phyloP scores from a whole-genome alignment of 1,140 invertebrate genomes.

The Euschistus heros region DNA sequence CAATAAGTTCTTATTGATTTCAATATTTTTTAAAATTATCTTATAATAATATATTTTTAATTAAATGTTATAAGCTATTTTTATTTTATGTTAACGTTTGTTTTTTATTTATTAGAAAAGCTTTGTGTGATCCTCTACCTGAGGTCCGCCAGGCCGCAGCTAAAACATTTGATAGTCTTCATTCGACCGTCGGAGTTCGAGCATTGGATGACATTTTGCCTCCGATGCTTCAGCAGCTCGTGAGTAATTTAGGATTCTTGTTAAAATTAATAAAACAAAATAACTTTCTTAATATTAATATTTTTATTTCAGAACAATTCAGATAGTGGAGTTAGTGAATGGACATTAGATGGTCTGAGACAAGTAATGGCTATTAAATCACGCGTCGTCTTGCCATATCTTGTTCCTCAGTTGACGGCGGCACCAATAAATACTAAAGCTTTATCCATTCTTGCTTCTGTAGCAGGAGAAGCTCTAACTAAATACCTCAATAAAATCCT shows the following conservation, averaged over 20 bases:
- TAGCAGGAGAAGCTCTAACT: slow-evolving; percentile 85
- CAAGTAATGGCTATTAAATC: slow-evolving; percentile 97
- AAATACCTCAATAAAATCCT: slow-evolving; percentile 84
- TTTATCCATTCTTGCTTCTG: slow-evolving; percentile 80
- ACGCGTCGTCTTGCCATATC: slow-evolving; percentile 84
- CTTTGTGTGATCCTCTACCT: slow-evolving; percentile 82
- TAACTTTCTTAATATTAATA: not conserved
- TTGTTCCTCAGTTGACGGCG: slow-evolving; percentile 86
- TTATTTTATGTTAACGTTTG: not conserved
- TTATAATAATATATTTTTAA: not conserved
- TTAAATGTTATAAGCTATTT: not conserved
- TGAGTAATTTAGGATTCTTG: slow-evolving; percentile 31
- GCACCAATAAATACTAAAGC: slow-evolving; percentile 86
- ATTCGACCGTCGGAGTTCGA: slow-evolving; percentile 83
- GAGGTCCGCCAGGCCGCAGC: slow-evolving; percentile 91
- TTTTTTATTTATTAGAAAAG: slow-evolving; percentile 48
- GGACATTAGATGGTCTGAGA: slow-evolving; percentile 82
- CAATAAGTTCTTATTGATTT: no score
- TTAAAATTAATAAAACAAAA: not conserved
- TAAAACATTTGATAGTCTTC: slow-evolving; percentile 90
- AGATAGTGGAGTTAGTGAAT: slow-evolving; percentile 61
- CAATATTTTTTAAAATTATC: not conserved
- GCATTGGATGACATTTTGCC: slow-evolving; percentile 97
- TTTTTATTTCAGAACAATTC: slow-evolving; percentile 50
- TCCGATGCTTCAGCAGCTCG: slow-evolving; percentile 71